These are phyloP conservation scores for Machimus rusticus DNA, from an alignment of 2,888 invertebrate genomes.

Conservation along the genomic window DNA sequence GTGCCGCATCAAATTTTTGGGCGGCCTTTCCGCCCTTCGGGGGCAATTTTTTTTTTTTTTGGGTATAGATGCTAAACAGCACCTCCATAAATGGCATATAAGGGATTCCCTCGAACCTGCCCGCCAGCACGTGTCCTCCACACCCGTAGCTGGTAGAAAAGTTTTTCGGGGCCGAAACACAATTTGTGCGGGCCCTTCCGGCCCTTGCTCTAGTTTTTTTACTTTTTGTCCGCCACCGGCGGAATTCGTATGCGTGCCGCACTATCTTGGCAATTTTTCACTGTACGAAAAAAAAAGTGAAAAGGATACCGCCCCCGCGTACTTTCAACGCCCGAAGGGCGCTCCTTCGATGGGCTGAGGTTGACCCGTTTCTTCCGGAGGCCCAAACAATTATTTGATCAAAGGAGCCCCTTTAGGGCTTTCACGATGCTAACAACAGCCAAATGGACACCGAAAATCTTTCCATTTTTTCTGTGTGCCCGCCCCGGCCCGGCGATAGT, in stretches of 20 bases:
- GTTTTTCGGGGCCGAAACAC: background rate
- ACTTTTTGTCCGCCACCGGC: background rate
- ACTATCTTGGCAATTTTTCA: conserved; percentile 42
- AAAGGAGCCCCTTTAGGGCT: conserved; percentile 18
- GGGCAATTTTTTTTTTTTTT: no score
- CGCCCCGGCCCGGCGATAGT: background rate
- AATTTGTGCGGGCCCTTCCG: conserved; percentile 2
- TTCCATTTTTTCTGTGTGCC: background rate
- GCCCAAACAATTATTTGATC: conserved; percentile 36
- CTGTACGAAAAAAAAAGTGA: conserved; percentile 35
- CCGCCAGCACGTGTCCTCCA: background rate
- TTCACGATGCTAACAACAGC: conserved; percentile 17
- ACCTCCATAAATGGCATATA: conserved; percentile 20
- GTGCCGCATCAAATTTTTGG: background rate
- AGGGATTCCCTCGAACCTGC: background rate
- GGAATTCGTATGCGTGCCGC: conserved; percentile 44
- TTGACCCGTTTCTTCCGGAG: background rate
- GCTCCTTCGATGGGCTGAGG: background rate
- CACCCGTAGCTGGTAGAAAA: background rate
- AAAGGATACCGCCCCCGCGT: background rate
- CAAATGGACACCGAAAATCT: conserved; percentile 21
- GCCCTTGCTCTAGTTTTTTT: background rate
- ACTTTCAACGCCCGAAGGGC: background rate
- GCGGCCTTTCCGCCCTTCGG: background rate
- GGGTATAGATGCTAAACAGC: background rate